These are phyloP conservation scores for Aegotheles bennettii DNA, from an alignment of 2,113 vertebrate species.

Conservation along the genomic window DNA sequence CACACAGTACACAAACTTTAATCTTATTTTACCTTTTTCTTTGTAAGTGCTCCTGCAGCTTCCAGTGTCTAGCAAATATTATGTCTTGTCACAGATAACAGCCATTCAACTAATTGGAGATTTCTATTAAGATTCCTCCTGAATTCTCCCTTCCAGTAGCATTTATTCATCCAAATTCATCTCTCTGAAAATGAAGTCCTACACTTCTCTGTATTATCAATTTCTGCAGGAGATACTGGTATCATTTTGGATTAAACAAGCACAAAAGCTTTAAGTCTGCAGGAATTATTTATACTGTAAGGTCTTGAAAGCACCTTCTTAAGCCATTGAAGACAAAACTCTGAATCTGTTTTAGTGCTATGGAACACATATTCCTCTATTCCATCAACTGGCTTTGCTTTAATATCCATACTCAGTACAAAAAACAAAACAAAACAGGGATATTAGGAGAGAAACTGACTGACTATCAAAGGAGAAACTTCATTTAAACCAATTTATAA, in stretches of 20 bases:
- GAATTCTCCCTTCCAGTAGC: slow-evolving; percentile 17
- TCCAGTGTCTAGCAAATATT: slow-evolving; percentile 28
- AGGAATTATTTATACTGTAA: background rate
- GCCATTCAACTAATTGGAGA: slow-evolving; percentile 55
- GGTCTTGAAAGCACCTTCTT: slow-evolving; percentile 1
- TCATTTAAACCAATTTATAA: background rate
- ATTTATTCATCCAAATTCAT: slow-evolving; percentile 8
- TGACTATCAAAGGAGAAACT: background rate
- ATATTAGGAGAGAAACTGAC: background rate
- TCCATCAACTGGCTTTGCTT: background rate
- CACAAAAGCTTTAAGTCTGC: background rate
- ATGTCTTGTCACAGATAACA: slow-evolving; percentile 32
- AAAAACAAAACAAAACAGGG: background rate
- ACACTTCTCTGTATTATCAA: background rate
- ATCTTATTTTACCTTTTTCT: slow-evolving; percentile 8
- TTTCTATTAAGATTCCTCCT: slow-evolving; percentile 59
- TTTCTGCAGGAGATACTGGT: slow-evolving; percentile 33
- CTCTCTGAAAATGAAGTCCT: background rate
- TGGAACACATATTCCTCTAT: background rate
- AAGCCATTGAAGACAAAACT: slow-evolving; percentile 11
- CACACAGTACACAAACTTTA: background rate
- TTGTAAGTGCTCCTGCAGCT: background rate
- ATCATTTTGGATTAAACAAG: slow-evolving; percentile 1
- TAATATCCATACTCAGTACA: background rate
- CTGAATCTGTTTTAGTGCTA: background rate